A percentile compares a stretch with the other conserved stretches of the same genome.
Evolutionary conservation across 2,113 vertebrate genomes (phyloP).

Genomic region (Hepsetus odoe): DNA sequence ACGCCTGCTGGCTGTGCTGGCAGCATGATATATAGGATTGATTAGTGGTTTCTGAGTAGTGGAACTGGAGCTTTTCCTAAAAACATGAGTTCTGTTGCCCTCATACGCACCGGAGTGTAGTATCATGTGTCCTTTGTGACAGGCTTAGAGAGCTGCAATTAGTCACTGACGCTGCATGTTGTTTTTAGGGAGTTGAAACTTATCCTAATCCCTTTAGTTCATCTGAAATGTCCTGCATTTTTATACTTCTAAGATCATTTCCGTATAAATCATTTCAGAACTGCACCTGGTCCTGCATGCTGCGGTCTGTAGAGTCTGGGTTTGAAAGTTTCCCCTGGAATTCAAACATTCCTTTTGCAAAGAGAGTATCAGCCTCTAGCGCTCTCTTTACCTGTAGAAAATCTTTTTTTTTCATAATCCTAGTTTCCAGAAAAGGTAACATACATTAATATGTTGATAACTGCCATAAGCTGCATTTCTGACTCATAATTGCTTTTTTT

Average conservation of each 20-base stretch:
- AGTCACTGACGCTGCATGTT: neutral
- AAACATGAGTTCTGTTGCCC: constrained; percentile 19
- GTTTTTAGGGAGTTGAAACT: neutral
- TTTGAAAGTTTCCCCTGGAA: neutral
- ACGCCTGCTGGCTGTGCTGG: constrained; percentile 1
- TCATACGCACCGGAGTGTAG: neutral
- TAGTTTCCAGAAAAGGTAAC: neutral
- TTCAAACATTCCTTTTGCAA: no score
- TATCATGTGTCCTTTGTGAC: constrained; percentile 4
- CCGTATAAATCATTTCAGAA: neutral
- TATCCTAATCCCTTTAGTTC: neutral
- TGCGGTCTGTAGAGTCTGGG: neutral
- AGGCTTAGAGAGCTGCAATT: constrained; percentile 1
- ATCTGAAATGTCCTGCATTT: neutral
- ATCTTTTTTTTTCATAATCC: neutral
- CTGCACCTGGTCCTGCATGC: neutral
- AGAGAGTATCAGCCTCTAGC: neutral
- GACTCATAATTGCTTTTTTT: neutral
- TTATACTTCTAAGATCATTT: neutral
- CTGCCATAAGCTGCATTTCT: neutral
- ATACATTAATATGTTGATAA: neutral
- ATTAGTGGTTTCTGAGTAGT: constrained; percentile 29
- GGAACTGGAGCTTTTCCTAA: constrained; percentile 42
- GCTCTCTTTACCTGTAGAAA: neutral
- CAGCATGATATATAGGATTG: constrained; percentile 36